A percentile compares a stretch with the other conserved stretches of the same genome.
Evolutionary conservation across 2,113 vertebrate genomes (phyloP).

Genomic region (Odocoileus virginianus): DNA sequence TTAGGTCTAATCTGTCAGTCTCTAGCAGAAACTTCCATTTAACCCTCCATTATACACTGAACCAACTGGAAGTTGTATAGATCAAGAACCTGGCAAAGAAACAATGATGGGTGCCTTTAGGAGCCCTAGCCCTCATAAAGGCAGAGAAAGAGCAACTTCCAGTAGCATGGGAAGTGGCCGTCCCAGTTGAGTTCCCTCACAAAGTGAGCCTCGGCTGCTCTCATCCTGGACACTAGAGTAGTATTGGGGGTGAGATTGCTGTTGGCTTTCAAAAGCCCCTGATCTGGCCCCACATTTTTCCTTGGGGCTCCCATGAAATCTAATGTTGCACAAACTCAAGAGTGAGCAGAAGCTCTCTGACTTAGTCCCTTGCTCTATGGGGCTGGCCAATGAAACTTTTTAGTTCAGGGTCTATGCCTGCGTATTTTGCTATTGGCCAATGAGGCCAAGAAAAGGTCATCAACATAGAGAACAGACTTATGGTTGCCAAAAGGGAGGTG

Average conservation of each 20-base stretch:
- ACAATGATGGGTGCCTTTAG: neutral
- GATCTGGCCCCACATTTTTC: neutral
- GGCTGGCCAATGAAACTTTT: neutral
- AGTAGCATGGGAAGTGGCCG: neutral
- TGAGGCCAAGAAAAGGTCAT: neutral
- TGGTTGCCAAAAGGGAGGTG: neutral
- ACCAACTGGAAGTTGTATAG: neutral
- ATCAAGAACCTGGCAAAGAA: neutral
- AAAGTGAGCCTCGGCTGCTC: neutral
- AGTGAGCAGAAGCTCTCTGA: neutral
- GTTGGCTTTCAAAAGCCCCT: neutral
- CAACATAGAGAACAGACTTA: neutral
- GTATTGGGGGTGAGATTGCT: neutral
- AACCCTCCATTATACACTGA: neutral
- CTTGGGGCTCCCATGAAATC: neutral
- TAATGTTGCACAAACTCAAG: neutral
- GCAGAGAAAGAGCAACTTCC: neutral
- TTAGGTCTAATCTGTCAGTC: neutral
- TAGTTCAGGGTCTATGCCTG: neutral
- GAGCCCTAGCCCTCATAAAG: neutral
- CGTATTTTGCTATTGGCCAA: neutral
- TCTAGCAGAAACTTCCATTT: neutral
- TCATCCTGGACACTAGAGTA: constrained; percentile 2
- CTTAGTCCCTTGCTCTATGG: neutral
- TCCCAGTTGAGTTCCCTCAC: neutral